Evolutionary conservation across 1,140 invertebrate species (phyloP).

Genomic region (Scaptomyza hsui): DNA sequence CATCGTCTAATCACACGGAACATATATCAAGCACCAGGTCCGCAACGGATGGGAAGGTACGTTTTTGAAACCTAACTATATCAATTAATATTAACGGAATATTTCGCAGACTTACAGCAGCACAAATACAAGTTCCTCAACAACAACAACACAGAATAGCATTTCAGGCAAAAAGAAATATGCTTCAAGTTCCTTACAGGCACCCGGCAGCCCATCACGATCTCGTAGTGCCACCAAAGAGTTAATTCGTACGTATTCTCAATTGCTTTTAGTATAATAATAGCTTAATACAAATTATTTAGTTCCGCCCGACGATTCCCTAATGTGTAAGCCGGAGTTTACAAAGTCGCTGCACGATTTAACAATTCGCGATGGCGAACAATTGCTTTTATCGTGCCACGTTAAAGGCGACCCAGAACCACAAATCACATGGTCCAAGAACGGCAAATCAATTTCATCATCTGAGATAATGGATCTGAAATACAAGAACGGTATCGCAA

Average conservation of each 20-base stretch:
- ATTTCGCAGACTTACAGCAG: conserved; percentile 49
- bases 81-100: too few species aligned
- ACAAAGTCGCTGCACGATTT: conserved; percentile 89
- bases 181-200: conserved; percentile 89
- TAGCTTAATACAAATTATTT: not conserved
- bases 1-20: conserved; percentile 39
- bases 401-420: conserved; percentile 96
- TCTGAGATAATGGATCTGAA: conserved; percentile 95
- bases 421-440: conserved; percentile 93
- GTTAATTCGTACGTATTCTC: conserved; percentile 90
- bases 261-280: not conserved
- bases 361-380: conserved; percentile 92
- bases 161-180: conserved; percentile 87
- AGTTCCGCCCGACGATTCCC: conserved; percentile 93
- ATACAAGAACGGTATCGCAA: conserved; percentile 94
- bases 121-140: conserved; percentile 54
- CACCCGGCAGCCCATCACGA: conserved; percentile 89
- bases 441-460: conserved; percentile 89
- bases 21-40: conserved; percentile 27
- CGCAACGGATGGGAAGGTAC: conserved; percentile 20
- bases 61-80: too few species aligned
- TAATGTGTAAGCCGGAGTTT: conserved; percentile 94
- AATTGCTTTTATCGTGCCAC: conserved; percentile 90
- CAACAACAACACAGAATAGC: conserved; percentile 48
- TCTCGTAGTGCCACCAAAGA: conserved; percentile 96